These are phyloP conservation scores for Nemopilema nomurai DNA, from an alignment of 30 jellyfish, hydroid and myxozoan species.

Conservation along the genomic window DNA sequence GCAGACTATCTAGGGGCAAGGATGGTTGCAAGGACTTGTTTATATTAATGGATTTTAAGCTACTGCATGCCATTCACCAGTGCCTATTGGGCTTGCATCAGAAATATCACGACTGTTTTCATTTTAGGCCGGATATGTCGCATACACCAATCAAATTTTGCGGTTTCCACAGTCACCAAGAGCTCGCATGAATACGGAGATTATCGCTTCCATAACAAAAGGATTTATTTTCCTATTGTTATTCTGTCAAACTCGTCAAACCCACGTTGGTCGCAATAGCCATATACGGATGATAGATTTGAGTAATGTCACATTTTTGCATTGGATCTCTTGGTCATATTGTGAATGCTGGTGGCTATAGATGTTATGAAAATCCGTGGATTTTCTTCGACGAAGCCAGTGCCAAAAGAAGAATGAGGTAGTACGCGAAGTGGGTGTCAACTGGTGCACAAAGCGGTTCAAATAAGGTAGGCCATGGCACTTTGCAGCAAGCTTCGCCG, in stretches of 20 bases:
- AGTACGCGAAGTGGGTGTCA: background rate
- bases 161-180: slow-evolving; percentile 19
- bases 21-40: no score
- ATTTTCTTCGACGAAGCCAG: background rate
- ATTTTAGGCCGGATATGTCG: slow-evolving; percentile 41
- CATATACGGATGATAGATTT: slow-evolving; percentile 31
- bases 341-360: slow-evolving; percentile 22
- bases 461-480: background rate
- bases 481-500: background rate
- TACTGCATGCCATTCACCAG: background rate
- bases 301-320: slow-evolving; percentile 25
- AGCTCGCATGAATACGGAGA: slow-evolving; percentile 20
- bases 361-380: slow-evolving; percentile 10
- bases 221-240: slow-evolving; percentile 6
- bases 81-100: background rate
- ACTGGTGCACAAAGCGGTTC: background rate
- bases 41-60: no score
- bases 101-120: background rate
- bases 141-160: slow-evolving; percentile 31
- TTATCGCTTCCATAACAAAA: slow-evolving; percentile 6
- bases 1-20: no score
- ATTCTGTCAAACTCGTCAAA: slow-evolving; percentile 55
- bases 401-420: slow-evolving; percentile 4
- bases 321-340: slow-evolving; percentile 17
- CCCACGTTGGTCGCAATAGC: slow-evolving; percentile 43